Conservation (phyloP, 1,140 invertebrate species). For the Panagrolaimus sp. region DNA sequence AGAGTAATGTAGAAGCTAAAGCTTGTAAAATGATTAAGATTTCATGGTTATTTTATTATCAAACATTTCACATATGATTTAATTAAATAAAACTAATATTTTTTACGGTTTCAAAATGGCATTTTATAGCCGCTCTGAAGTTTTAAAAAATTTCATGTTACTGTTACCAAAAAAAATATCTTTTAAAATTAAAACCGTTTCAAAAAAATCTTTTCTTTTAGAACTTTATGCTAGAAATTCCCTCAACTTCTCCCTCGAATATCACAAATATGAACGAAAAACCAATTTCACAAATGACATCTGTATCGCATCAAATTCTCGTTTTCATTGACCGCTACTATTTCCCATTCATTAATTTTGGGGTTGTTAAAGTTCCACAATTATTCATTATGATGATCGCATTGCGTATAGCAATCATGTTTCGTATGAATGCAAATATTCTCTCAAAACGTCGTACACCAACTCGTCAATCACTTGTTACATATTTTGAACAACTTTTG, state of each 20-base stretch:
- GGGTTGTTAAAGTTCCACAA: slow-evolving; percentile 4
- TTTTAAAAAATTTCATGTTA: too few species aligned
- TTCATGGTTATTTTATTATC: too few species aligned
- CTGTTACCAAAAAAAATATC: too few species aligned
- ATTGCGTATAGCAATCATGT: neutral
- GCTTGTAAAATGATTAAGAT: too few species aligned
- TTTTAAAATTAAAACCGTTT: too few species aligned
- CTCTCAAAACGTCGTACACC: neutral
- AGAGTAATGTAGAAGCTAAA: neutral
- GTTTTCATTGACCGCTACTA: slow-evolving; percentile 2
- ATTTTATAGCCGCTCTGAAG: too few species aligned
- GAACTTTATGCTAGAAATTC: neutral
- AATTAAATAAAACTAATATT: too few species aligned
- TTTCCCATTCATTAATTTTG: neutral
- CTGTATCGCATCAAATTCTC: neutral
- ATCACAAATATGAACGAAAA: neutral
- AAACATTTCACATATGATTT: too few species aligned
- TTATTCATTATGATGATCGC: slow-evolving; percentile 4
- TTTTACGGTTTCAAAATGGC: too few species aligned
- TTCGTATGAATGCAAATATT: neutral
- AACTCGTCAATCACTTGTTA: neutral
- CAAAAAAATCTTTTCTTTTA: neutral
- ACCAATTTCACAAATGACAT: neutral
- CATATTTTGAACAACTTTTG: neutral
- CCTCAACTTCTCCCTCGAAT: neutral